Evolutionary conservation across 2,113 vertebrate genomes (phyloP).

Genomic region (Monopterus albus): DNA sequence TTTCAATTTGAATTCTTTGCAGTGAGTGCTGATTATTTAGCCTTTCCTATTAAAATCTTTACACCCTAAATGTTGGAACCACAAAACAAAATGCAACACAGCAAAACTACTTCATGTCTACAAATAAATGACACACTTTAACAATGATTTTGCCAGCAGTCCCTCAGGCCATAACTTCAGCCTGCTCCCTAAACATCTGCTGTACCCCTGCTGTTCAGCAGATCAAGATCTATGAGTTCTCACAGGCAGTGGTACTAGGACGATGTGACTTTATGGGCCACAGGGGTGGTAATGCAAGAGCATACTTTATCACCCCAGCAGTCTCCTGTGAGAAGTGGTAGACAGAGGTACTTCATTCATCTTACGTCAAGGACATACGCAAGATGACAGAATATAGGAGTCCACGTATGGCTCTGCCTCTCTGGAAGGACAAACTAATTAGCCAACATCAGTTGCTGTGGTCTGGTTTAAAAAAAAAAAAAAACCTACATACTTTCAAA

Average conservation of each 20-base stretch:
- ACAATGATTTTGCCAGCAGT: slow-evolving; percentile 42
- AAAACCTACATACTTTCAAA: neutral
- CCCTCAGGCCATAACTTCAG: slow-evolving; percentile 53
- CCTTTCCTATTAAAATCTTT: neutral
- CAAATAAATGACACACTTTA: slow-evolving; percentile 60
- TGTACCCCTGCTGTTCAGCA: slow-evolving; percentile 40
- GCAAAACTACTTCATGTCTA: slow-evolving; percentile 13
- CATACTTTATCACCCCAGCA: slow-evolving; percentile 49
- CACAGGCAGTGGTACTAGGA: slow-evolving; percentile 30
- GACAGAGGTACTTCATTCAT: slow-evolving; percentile 7
- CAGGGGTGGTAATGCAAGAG: slow-evolving; percentile 24
- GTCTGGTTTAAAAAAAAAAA: neutral
- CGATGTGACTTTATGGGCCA: slow-evolving; percentile 57
- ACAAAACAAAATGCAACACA: neutral
- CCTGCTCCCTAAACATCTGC: slow-evolving; percentile 64
- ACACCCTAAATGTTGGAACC: neutral
- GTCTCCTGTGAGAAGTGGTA: slow-evolving; percentile 29
- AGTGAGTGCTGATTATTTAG: slow-evolving; percentile 9
- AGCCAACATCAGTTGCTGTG: neutral
- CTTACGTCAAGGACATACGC: neutral
- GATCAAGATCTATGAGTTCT: slow-evolving; percentile 66
- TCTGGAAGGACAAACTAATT: neutral
- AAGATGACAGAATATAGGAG: neutral
- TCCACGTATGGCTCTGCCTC: neutral
- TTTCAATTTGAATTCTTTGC: slow-evolving; percentile 9